Base-by-base conservation (phyloP, 2,797 vertebrate genomes). In the Sylvilagus floridanus region DNA sequence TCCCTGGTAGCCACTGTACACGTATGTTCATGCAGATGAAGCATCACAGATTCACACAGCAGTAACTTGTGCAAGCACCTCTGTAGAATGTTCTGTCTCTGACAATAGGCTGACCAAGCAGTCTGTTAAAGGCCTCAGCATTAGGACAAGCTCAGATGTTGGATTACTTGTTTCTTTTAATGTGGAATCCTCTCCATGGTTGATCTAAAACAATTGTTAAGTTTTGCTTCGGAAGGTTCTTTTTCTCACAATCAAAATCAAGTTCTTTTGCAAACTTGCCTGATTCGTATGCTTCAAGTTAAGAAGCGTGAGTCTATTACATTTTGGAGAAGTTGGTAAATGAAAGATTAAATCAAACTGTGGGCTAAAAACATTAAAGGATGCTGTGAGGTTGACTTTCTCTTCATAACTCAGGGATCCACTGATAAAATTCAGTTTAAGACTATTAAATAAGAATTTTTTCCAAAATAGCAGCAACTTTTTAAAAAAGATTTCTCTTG, bases 11-110 rank as follows among this genome's bases (percentile, higher is more conserved):
- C 7, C 5, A n/a, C 52, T 71, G 19, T 50, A 30, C 78, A 78
- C 71, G 76, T 77, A 32, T 89, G 93, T 89, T 91, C 77, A 73
- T 94, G 90, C 82, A 96, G 83, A 60, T 82, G 68, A 90, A 54
- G 68, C 24, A 50, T 71, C n/a, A 65, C 26, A 75, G 28, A 83
- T 54, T 22, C 60, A 16, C 57, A 73, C 28, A 16, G 26, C 13
- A 78, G 62, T 88, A 52, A 60, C 32, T 82, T 83, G 72, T 0
- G 26, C 19, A 73, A n/a, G 24, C 26, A 63, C 4, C 54, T 85
- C 37, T 32, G 95, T 42, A 24, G 68, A 60, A 82, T 42, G 82
- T 13, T 75, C 65, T 62, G 0, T 35, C 5, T 50, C n/a, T 32
- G 37, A 13, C 47, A 65, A 3, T 26, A 30, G 14, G 42, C 47